Percentiles rank a stretch among this genome's conserved stretches.
Conservation (phyloP, 1,140 invertebrate species). For the Drosophila saltans region DNA sequence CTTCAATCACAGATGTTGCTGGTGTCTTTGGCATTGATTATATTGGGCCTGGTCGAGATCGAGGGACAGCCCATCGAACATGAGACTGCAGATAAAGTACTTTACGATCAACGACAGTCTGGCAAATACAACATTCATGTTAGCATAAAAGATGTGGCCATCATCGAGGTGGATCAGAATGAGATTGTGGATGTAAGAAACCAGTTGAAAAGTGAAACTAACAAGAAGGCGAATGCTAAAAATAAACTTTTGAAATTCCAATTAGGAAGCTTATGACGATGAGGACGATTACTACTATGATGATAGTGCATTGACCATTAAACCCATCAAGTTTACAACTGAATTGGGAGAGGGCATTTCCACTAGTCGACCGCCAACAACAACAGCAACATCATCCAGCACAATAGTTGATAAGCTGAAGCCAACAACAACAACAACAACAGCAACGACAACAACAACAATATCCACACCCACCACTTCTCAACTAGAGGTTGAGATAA, state of each 20-base stretch:
- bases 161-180: conserved; percentile 87
- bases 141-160: conserved; percentile 89
- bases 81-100: conserved; percentile 35
- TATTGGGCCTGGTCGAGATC: conserved; percentile 28
- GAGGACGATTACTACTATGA: conserved; percentile 81
- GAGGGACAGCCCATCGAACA: conserved; percentile 56
- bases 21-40: conserved; percentile 36
- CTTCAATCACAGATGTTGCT: conserved; percentile 39
- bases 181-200: conserved; percentile 85
- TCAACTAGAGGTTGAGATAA: conserved; percentile 4
- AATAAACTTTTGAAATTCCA: conserved; percentile 51
- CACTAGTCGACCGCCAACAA: conserved; percentile 25
- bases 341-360: conserved; percentile 23
- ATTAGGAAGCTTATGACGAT: conserved; percentile 71
- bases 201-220: conserved; percentile 48
- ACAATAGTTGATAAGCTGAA: background rate
- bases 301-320: conserved; percentile 77
- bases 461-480: conserved; percentile 9
- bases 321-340: conserved; percentile 68
- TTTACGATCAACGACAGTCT: conserved; percentile 89
- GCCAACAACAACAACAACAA: too few relatives aligned
- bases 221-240: conserved; percentile 45
- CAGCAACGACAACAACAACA: too few relatives aligned
- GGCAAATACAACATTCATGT: conserved; percentile 91
- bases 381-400: conserved; percentile 15